Evolutionary conservation across 2,797 vertebrate species (phyloP), one percentile per base, ranked within the genome.

Genomic region (Peromyscus nudipes): DNA sequence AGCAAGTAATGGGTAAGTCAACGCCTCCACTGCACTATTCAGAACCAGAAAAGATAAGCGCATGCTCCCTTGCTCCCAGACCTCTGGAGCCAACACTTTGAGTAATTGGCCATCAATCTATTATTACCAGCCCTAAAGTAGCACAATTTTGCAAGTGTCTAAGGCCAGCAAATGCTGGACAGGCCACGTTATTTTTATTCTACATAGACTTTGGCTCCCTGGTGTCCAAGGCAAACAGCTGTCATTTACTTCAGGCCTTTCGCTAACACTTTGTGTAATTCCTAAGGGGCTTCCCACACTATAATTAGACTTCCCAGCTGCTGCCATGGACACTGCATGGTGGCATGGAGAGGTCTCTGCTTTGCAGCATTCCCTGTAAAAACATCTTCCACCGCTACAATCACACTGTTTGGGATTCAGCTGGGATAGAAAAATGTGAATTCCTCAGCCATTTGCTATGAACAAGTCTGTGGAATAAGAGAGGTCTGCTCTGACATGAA

Each of bases 261-360:
- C 98, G 96, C 97, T 97, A 98, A 98, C 98, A 98, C 97, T 98
- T 98, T 89, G 92, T 97, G 90, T 98, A 98, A 99, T 98, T 98
- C 98, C 98, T 97, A 88, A 97, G 98, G 97, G 98, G 96, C 97
- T 99, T 98, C 95, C 97, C 92, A 98, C 97, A 76, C 98, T 99
- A 98, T 99, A 99, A 99, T 99, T 99, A 98, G 98, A 98, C 98
- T 98, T 98, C 97, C 98, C 98, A 99, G 98, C 98, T 99, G 99
- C 97, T 75, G 19, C 96, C 71, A 49, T 37, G 37, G 31, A 86
- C 65, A 71, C 95, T 97, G 25, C 2, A 90, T 98, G 96, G 98
- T 97, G 92, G 90, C 92, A 79, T 62, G 43, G 93, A 81, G 91
- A 88, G 97, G 91, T 25, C 83, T 95, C 96, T 96, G 81, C 91